These are phyloP conservation scores for Melanchra persicariae DNA, from an alignment of 2,888 invertebrate species.

Conservation along the genomic window DNA sequence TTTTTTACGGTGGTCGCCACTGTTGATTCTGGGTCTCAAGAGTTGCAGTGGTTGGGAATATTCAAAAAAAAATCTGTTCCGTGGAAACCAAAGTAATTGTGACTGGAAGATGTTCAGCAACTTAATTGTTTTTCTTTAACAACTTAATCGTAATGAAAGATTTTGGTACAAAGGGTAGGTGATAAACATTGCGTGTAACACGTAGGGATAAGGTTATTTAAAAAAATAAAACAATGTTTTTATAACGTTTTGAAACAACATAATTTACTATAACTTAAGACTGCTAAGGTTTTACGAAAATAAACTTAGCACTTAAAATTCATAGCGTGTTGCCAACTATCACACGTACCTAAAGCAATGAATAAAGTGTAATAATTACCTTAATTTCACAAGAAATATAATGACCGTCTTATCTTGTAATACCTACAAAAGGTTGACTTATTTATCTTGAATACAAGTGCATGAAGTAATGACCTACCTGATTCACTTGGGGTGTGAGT, in stretches of 20 bases:
- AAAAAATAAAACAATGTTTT: background rate
- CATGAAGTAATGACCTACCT: too few species aligned
- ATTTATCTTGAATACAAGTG: too few species aligned
- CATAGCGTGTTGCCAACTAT: constrained; percentile 9
- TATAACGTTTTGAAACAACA: constrained; percentile 4
- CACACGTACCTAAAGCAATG: background rate
- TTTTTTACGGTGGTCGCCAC: too few species aligned
- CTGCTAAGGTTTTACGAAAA: constrained; percentile 10
- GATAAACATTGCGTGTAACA: background rate
- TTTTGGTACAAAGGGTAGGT: background rate
- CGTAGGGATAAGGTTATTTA: background rate
- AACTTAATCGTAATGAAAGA: background rate
- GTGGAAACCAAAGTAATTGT: too few species aligned
- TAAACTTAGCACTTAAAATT: constrained; percentile 12
- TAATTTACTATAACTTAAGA: constrained; percentile 5
- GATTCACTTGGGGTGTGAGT: too few species aligned
- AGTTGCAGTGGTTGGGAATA: too few species aligned
- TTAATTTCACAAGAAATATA: background rate
- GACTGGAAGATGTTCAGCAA: too few species aligned
- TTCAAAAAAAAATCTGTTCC: background rate
- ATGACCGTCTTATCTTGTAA: too few species aligned
- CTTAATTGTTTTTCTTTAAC: background rate
- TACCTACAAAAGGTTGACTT: too few species aligned
- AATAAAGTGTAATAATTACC: background rate
- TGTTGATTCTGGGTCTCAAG: too few species aligned